These are phyloP conservation scores for Kryphioiulus occultus DNA, from an alignment of 2,888 invertebrate species.

Conservation along the genomic window DNA sequence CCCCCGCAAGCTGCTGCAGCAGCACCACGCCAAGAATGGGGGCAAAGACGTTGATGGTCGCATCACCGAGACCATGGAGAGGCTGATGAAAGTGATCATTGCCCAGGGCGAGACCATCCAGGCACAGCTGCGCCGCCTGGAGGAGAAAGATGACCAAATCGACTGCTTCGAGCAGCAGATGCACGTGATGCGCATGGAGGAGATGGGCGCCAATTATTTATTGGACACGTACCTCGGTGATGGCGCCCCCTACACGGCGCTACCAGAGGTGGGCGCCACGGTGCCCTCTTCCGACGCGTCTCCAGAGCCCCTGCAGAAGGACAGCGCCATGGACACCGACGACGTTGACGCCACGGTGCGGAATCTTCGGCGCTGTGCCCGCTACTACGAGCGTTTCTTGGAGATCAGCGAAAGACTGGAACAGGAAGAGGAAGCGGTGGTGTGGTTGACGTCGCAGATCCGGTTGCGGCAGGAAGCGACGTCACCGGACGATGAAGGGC, in stretches of 20 bases:
- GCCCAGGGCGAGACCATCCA: conserved; percentile 71
- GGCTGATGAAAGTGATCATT: conserved; percentile 65
- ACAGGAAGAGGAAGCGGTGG: conserved; percentile 76
- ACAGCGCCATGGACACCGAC: conserved; percentile 58
- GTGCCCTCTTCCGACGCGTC: conserved; percentile 48
- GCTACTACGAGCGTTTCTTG: conserved; percentile 75
- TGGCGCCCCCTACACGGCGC: conserved; percentile 58
- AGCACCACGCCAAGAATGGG: conserved; percentile 48
- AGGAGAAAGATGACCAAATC: conserved; percentile 78
- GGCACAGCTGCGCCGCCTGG: conserved; percentile 63
- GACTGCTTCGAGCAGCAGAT: conserved; percentile 79
- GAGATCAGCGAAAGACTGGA: conserved; percentile 77
- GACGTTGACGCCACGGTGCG: conserved; percentile 69
- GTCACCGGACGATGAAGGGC: conserved; percentile 7
- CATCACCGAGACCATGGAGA: conserved; percentile 64
- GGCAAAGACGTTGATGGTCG: conserved; percentile 52
- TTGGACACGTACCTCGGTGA: conserved; percentile 75
- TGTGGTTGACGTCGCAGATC: conserved; percentile 70
- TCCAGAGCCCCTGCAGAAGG: neutral
- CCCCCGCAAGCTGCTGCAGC: conserved; percentile 47
- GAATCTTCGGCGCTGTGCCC: conserved; percentile 71
- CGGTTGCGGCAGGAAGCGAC: conserved; percentile 52
- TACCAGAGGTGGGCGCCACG: conserved; percentile 9
- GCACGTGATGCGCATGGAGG: conserved; percentile 75
- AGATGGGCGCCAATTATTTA: conserved; percentile 80